Evolutionary conservation across 2,888 invertebrate genomes (phyloP).

Genomic region (Cataglyphis cursor): DNA sequence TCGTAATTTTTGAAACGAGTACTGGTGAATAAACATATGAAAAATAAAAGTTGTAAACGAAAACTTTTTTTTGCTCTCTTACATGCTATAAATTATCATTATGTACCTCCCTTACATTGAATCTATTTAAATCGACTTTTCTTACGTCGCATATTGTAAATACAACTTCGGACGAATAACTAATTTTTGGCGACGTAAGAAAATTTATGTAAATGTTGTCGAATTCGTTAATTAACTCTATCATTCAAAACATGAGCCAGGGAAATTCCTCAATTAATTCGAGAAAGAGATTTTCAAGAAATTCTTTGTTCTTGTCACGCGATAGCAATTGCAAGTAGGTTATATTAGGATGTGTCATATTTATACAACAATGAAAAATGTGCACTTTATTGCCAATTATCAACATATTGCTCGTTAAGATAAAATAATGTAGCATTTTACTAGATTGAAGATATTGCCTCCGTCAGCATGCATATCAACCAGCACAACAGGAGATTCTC

Average conservation of each 20-base stretch:
- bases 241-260: slow-evolving; percentile 74
- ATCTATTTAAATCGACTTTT: slow-evolving; percentile 37
- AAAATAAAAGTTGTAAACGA: background rate
- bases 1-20: background rate
- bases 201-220: slow-evolving; percentile 76
- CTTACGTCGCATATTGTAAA: slow-evolving; percentile 53
- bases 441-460: slow-evolving; percentile 61
- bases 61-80: background rate
- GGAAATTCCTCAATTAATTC: slow-evolving; percentile 59
- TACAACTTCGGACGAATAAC: slow-evolving; percentile 48
- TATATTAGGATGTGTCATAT: slow-evolving; percentile 1
- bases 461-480: slow-evolving; percentile 68
- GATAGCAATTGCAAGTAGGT: slow-evolving; percentile 76
- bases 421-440: slow-evolving; percentile 25
- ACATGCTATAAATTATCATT: slow-evolving; percentile 59
- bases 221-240: slow-evolving; percentile 63
- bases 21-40: background rate
- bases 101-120: slow-evolving; percentile 46
- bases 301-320: slow-evolving; percentile 34
- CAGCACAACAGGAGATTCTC: slow-evolving; percentile 22
- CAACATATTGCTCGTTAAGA: background rate
- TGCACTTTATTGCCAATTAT: background rate
- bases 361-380: background rate
- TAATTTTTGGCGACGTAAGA: slow-evolving; percentile 60
- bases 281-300: slow-evolving; percentile 63